Percentiles rank a stretch among this genome's conserved stretches.
Evolutionary conservation across 2,113 vertebrate genomes (phyloP).

Genomic region (Burhinus bistriatus): DNA sequence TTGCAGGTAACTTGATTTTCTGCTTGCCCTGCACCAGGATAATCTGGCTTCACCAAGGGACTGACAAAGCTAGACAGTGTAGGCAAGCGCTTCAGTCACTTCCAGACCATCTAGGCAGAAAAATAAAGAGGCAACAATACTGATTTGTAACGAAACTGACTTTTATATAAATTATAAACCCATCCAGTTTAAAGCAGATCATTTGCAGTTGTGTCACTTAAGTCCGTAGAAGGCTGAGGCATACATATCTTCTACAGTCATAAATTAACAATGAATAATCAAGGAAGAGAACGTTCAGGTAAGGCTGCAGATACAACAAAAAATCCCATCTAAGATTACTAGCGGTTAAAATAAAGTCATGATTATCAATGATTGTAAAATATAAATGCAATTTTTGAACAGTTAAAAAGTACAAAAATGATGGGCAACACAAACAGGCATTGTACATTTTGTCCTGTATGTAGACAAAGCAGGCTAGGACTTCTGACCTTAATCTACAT

Average conservation of each 20-base stretch:
- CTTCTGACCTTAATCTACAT: slow-evolving; percentile 57
- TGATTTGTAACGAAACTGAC: slow-evolving; percentile 66
- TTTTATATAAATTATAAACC: slow-evolving; percentile 78
- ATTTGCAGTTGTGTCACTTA: slow-evolving; percentile 63
- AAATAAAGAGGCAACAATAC: slow-evolving; percentile 47
- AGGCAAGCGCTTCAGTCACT: not conserved
- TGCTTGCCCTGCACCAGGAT: not conserved
- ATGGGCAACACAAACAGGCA: slow-evolving; percentile 68
- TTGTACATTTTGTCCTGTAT: slow-evolving; percentile 51
- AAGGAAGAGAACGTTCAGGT: slow-evolving; percentile 61
- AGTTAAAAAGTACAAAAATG: slow-evolving; percentile 74
- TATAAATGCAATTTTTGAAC: slow-evolving; percentile 74
- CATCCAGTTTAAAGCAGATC: slow-evolving; percentile 73
- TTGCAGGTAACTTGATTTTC: not conserved
- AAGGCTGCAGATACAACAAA: slow-evolving; percentile 58
- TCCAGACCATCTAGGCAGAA: not conserved
- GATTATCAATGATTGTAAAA: slow-evolving; percentile 74
- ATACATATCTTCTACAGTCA: slow-evolving; percentile 62
- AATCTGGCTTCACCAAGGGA: not conserved
- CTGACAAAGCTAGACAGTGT: not conserved
- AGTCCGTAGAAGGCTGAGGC: slow-evolving; percentile 62
- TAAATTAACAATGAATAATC: slow-evolving; percentile 68
- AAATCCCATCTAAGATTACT: slow-evolving; percentile 48
- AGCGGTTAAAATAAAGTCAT: slow-evolving; percentile 71
- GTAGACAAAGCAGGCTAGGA: slow-evolving; percentile 56